Evolutionary conservation across 64 coral and sea anemone species (phyloP), one percentile per base, ranked within the genome.

Genomic region (Actinia equina): DNA sequence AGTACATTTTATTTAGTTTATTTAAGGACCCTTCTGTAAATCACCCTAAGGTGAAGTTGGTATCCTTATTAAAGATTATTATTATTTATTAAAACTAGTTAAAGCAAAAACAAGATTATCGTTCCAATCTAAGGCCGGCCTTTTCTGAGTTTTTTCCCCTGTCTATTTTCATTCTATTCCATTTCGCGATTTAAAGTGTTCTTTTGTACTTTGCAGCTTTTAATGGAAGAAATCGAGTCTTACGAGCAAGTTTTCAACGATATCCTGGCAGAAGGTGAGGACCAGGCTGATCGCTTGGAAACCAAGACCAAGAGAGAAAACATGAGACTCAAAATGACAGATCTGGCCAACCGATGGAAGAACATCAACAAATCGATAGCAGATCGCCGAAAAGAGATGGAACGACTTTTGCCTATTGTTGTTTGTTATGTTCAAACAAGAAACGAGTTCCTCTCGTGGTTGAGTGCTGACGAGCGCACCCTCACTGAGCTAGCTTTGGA

Each of bases 351-450:
- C 57, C 91, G 91, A 42, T 90, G 92, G 91, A 84, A 76, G 80
- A 86, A 88, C 91, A 77, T 97, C 16, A 97, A 67, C 16, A 83
- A 86, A 42, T 67, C 74, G 22, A 91, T 89, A 80, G 86, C 71
- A 53, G 91, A 97, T 55, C 91, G 91, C 44, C 67, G 91, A 22
- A 97, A 93, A 78, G 82, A 89, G 53, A 87, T 97, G 17, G 94
- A 93, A 26, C 89, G 82, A 79, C 91, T 97, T 51, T 67, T 90
- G 46, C 94, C 94, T 12, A 85, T 89, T 59, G 94, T 97, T 77
- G 44, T 93, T 56, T 85, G 82, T 42, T 97, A 97, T 89, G 85
- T 97, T 14, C 87, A 97, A 88, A 62, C 86, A 23, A 90, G 91
- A 20, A 78, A 89, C 6, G 63, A 93, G 58, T 87, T 96, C 53